Conservation (phyloP, 1,140 invertebrate genomes). For the Eurosta solidaginis region DNA sequence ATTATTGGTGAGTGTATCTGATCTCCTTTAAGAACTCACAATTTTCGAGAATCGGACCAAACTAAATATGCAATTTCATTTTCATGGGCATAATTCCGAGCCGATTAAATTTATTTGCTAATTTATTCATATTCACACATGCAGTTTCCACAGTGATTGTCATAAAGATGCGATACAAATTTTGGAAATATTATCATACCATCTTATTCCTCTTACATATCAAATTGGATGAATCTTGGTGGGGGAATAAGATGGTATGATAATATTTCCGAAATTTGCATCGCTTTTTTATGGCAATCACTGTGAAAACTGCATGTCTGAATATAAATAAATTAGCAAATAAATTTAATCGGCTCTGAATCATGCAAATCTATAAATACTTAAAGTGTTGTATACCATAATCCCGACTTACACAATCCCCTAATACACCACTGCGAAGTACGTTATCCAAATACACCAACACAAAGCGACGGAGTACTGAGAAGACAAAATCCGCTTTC, state of each 20-base stretch:
- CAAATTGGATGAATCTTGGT: too few relatives aligned
- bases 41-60: too few relatives aligned
- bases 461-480: too few relatives aligned
- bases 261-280: neutral
- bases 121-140: constrained; percentile 58
- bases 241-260: too few relatives aligned
- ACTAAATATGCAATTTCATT: too few relatives aligned
- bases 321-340: constrained; percentile 59
- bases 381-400: neutral
- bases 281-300: neutral
- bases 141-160: neutral
- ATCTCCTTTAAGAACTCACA: too few relatives aligned
- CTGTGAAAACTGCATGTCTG: constrained; percentile 39
- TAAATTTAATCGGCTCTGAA: constrained; percentile 47
- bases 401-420: too few relatives aligned
- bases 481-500: too few relatives aligned
- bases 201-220: too few relatives aligned
- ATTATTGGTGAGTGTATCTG: too few relatives aligned
- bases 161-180: neutral
- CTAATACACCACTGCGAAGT: too few relatives aligned
- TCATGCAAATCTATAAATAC: neutral
- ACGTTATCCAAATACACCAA: too few relatives aligned
- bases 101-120: constrained; percentile 56
- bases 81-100: neutral
- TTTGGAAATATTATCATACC: neutral